A percentile compares a stretch with the other conserved stretches of the same genome.
phyloP scores from a whole-genome alignment of 2,888 invertebrate genomes.

The Selenia dentaria region DNA sequence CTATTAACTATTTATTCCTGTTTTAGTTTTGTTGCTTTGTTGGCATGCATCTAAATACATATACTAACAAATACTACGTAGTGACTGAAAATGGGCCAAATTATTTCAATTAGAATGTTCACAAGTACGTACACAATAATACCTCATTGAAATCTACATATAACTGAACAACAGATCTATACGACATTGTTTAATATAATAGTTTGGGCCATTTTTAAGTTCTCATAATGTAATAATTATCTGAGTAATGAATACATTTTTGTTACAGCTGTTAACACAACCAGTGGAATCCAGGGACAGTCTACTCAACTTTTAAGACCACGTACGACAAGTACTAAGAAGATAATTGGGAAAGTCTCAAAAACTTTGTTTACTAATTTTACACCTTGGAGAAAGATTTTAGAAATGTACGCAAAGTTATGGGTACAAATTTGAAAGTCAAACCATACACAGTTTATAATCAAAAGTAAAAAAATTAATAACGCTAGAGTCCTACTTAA shows the following conservation, averaged over 20 bases:
- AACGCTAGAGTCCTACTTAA: no score
- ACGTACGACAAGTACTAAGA: constrained; percentile 33
- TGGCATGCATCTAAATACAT: constrained; percentile 19
- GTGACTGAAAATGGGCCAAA: constrained; percentile 14
- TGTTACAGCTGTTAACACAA: constrained; percentile 52
- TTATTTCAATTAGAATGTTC: no score
- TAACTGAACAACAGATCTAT: no score
- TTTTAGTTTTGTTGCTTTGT: constrained; percentile 27
- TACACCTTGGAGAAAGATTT: background rate
- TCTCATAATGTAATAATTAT: background rate
- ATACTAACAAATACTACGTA: constrained; percentile 2
- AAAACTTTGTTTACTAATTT: constrained; percentile 14
- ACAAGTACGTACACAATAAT: no score
- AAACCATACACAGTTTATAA: no score
- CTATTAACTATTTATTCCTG: no score
- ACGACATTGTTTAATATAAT: no score
- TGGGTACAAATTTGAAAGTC: no score
- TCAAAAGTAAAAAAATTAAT: no score
- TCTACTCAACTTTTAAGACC: constrained; percentile 56
- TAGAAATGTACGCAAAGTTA: background rate
- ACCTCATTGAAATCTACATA: no score
- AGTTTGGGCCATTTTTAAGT: background rate
- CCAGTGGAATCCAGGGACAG: constrained; percentile 46
- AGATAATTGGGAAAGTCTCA: constrained; percentile 29
- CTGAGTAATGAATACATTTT: constrained; percentile 10